A percentile compares a stretch with the other conserved stretches of the same genome.
Conservation (phyloP, 2,113 vertebrate genomes). For the Semnornis frantzii region DNA sequence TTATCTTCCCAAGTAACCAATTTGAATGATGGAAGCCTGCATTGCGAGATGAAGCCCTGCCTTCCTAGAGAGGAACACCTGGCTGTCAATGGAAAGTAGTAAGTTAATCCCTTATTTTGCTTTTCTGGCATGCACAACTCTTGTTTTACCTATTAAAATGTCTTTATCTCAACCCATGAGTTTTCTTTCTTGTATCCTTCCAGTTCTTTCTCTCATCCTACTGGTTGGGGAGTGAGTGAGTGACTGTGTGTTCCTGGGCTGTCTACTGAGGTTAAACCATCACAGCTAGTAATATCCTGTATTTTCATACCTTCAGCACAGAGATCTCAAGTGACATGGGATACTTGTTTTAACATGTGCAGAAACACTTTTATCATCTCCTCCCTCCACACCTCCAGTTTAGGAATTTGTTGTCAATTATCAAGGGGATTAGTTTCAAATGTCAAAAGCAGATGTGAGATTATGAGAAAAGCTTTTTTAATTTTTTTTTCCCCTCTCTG, state of each 20-base stretch:
- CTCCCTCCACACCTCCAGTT: constrained; percentile 14
- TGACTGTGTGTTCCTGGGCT: neutral
- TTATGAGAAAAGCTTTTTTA: neutral
- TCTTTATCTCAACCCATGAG: neutral
- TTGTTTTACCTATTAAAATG: neutral
- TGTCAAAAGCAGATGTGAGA: constrained; percentile 8
- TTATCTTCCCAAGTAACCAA: neutral
- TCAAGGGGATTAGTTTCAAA: constrained; percentile 45
- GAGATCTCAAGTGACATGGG: constrained; percentile 11
- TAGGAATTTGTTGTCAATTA: constrained; percentile 41
- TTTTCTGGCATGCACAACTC: neutral
- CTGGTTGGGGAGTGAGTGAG: neutral
- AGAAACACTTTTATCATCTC: constrained; percentile 47
- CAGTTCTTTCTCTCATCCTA: neutral
- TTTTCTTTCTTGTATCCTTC: neutral
- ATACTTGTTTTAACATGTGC: constrained; percentile 63
- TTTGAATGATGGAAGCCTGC: fast-evolving
- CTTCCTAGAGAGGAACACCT: neutral
- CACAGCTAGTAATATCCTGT: neutral
- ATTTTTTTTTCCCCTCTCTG: too few relatives aligned
- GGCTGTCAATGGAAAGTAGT: fast-evolving
- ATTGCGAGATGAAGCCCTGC: neutral
- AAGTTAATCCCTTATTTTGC: neutral
- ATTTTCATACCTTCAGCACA: neutral
- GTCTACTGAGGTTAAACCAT: neutral